Evolutionary conservation across 2,113 vertebrate genomes (phyloP).

Genomic region (Eclectus roratus): DNA sequence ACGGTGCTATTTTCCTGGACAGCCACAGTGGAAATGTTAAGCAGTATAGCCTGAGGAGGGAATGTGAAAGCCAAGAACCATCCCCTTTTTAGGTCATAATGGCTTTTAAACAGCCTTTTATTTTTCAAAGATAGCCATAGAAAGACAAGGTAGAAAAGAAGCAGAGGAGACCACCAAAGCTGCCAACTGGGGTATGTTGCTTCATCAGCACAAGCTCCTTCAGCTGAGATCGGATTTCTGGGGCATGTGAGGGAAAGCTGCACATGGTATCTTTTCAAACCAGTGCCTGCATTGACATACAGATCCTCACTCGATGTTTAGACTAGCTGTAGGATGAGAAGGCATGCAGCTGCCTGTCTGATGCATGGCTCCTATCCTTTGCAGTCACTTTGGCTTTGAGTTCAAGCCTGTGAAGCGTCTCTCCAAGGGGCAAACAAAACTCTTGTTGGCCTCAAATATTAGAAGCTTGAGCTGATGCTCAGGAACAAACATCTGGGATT

Average conservation of each 20-base stretch:
- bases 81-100: constrained; percentile 56
- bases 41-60: constrained; percentile 41
- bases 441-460: background rate
- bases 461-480: background rate
- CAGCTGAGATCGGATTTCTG: background rate
- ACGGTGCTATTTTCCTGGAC: background rate
- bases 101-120: constrained; percentile 68
- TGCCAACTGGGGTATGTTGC: background rate
- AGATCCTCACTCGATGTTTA: rapidly evolving
- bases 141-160: constrained; percentile 34
- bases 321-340: background rate
- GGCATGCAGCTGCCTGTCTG: background rate
- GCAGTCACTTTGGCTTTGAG: background rate
- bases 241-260: background rate
- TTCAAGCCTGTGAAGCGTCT: background rate
- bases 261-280: background rate
- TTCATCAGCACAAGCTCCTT: background rate
- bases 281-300: background rate
- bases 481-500: background rate
- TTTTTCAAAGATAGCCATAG: constrained; percentile 34
- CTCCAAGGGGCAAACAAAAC: background rate
- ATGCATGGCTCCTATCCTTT: background rate
- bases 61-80: constrained; percentile 58
- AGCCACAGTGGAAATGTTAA: constrained; percentile 43
- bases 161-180: constrained; percentile 6